Evolutionary conservation across 2,113 vertebrate species (phyloP).

Genomic region (Dicerorhinus sumatrensis): DNA sequence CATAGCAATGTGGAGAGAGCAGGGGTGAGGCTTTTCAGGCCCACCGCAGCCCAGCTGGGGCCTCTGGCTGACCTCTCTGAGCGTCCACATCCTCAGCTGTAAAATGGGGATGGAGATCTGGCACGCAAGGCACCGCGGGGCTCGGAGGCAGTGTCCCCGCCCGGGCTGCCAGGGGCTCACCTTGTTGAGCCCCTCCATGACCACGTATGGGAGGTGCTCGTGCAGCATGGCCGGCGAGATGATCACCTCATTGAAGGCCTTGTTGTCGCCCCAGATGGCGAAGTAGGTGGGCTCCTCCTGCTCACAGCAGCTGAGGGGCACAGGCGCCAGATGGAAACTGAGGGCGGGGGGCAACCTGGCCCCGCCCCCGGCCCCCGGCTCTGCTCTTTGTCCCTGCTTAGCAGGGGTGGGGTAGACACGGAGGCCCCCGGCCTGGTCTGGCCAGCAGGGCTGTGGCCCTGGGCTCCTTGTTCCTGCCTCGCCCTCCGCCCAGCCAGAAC

Average conservation of each 20-base stretch:
- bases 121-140: rapidly evolving
- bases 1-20: rapidly evolving
- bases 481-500: rapidly evolving
- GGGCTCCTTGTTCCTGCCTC: not conserved
- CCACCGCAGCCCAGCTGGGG: not conserved
- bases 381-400: not conserved
- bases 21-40: not conserved
- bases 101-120: rapidly evolving
- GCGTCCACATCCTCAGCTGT: rapidly evolving
- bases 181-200: conserved; percentile 99
- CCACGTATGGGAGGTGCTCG: conserved; percentile 97
- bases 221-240: conserved; percentile 99
- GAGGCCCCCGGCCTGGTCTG: not conserved
- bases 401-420: not conserved
- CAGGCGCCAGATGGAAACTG: not conserved
- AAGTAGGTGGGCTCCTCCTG: conserved; percentile 99
- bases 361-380: not conserved
- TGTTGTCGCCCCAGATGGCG: conserved; percentile 99
- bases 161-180: conserved; percentile 79
- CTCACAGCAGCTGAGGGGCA: conserved; percentile 91
- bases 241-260: conserved; percentile 98
- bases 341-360: not conserved
- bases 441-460: not conserved
- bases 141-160: rapidly evolving
- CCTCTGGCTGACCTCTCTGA: not conserved